phyloP scores from a whole-genome alignment of 2,113 vertebrate genomes.

The Trematocara stigmaticum region DNA sequence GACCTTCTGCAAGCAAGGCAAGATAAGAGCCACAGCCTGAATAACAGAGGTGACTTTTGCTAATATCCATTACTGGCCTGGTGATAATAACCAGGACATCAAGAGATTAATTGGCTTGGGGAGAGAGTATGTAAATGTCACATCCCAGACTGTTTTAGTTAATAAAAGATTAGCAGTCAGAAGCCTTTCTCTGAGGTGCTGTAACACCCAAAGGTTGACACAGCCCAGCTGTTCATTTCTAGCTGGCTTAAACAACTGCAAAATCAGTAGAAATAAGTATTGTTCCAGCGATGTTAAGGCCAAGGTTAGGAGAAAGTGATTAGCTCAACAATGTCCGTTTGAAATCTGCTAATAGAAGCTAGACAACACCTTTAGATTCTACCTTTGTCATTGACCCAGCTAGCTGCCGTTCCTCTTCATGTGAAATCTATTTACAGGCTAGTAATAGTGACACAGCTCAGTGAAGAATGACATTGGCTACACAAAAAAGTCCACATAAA shows the following conservation, averaged over 20 bases:
- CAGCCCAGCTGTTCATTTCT: constrained; percentile 26
- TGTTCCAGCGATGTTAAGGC: not conserved
- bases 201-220: constrained; percentile 12
- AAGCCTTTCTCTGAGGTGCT: not conserved
- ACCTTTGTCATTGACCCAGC: not conserved
- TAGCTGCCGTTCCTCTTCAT: constrained; percentile 5
- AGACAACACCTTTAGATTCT: not conserved
- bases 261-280: not conserved
- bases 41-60: constrained; percentile 30
- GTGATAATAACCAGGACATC: constrained; percentile 30
- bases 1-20: constrained; percentile 34
- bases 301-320: not conserved
- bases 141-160: constrained; percentile 13
- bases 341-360: not conserved
- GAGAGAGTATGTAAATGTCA: constrained; percentile 52
- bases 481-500: constrained; percentile 32
- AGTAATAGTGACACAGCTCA: constrained; percentile 28
- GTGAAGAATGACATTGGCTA: constrained; percentile 31
- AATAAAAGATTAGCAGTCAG: constrained; percentile 47
- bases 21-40: constrained; percentile 20
- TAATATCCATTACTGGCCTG: constrained; percentile 45
- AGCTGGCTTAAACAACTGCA: not conserved
- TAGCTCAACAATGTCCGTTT: not conserved
- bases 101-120: constrained; percentile 41
- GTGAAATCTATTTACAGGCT: constrained; percentile 32